These are phyloP conservation scores for Sarcophaga caerulescens DNA, from an alignment of 2,888 invertebrate species.

Conservation along the genomic window DNA sequence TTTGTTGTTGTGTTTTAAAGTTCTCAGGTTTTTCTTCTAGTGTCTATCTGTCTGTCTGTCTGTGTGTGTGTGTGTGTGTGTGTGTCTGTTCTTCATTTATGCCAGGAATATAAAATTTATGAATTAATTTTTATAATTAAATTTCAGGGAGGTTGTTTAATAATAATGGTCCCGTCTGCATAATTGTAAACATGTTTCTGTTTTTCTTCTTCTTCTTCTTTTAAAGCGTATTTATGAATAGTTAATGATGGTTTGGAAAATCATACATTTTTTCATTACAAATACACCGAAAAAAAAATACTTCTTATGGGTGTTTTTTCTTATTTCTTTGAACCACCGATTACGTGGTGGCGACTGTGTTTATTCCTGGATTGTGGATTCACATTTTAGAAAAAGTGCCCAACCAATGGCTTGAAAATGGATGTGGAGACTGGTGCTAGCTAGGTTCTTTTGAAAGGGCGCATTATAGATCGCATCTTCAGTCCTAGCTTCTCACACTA, in stretches of 20 bases:
- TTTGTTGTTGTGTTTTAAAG: constrained; percentile 14
- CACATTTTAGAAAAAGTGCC: no score
- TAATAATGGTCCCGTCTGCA: constrained; percentile 19
- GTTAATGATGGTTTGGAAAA: constrained; percentile 4
- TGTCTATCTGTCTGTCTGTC: no score
- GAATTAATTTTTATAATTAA: constrained; percentile 63
- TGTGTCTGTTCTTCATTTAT: constrained; percentile 29
- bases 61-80: no score
- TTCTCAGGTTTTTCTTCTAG: constrained; percentile 34
- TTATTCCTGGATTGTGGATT: no score
- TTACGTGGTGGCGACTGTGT: no score
- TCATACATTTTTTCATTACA: not conserved
- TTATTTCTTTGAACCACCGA: no score
- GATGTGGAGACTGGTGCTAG: no score
- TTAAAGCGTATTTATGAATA: constrained; percentile 26
- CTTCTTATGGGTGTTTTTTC: no score
- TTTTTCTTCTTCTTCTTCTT: constrained; percentile 3
- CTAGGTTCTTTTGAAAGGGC: no score
- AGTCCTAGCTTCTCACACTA: no score
- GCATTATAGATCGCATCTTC: no score
- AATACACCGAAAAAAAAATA: not conserved
- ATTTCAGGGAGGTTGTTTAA: constrained; percentile 33
- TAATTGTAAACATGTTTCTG: constrained; percentile 50
- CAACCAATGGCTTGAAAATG: no score
- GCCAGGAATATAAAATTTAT: constrained; percentile 52